These are phyloP conservation scores for Suncus etruscus DNA, from an alignment of 2,113 vertebrate genomes.

Conservation along the genomic window DNA sequence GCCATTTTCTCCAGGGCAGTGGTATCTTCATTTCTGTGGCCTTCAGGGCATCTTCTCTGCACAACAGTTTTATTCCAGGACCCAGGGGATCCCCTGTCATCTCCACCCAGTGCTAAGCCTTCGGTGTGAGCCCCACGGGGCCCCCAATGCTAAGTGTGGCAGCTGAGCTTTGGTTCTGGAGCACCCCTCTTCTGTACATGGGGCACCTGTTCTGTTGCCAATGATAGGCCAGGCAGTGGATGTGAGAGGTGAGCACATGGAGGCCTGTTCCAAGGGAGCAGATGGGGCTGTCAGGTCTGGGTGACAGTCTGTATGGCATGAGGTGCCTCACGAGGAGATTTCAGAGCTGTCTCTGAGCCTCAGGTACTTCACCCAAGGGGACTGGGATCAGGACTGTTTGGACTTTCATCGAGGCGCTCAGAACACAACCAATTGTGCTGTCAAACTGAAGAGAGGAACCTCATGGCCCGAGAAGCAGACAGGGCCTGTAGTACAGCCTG, in stretches of 20 bases:
- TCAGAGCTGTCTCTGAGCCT: too few species aligned
- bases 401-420: too few species aligned
- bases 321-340: too few species aligned
- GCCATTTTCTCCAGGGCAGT: constrained; percentile 24
- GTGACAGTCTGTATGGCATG: too few species aligned
- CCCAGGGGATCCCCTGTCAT: background rate
- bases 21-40: background rate
- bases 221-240: background rate
- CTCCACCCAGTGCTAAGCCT: background rate
- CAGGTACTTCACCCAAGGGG: too few species aligned
- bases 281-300: background rate
- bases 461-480: too few species aligned
- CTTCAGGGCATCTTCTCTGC: background rate
- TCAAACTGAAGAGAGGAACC: too few species aligned
- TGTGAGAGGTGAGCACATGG: background rate
- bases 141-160: background rate
- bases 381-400: too few species aligned
- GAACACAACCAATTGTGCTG: too few species aligned
- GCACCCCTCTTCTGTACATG: background rate
- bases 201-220: background rate
- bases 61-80: background rate
- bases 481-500: too few species aligned
- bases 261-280: too few species aligned
- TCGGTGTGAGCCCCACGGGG: background rate
- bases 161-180: background rate